Evolutionary conservation across 2,797 vertebrate species (phyloP).

Genomic region (Semotilus atromaculatus): DNA sequence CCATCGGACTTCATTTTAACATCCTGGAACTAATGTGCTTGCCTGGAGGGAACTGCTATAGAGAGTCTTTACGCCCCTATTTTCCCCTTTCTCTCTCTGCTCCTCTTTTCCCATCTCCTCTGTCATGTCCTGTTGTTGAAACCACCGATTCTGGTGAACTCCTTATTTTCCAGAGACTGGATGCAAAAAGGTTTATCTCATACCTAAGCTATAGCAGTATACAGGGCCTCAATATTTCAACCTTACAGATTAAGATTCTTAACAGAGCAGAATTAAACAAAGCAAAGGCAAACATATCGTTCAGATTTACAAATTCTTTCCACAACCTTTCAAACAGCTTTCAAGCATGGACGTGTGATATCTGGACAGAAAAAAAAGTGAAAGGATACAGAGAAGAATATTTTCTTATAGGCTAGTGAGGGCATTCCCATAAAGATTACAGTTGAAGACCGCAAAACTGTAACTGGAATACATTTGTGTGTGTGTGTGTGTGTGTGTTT

Average conservation of each 20-base stretch:
- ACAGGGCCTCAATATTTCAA: not conserved
- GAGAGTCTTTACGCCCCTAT: conserved; percentile 31
- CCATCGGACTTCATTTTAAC: conserved; percentile 29
- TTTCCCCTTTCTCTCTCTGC: conserved; percentile 8
- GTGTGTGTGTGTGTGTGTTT: conserved; percentile 44
- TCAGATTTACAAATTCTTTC: conserved; percentile 2
- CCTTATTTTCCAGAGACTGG: not conserved
- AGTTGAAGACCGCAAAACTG: conserved; percentile 37
- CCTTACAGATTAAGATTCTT: not conserved
- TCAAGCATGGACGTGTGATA: not conserved
- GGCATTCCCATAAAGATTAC: conserved; percentile 54
- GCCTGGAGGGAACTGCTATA: conserved; percentile 33
- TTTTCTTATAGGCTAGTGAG: conserved; percentile 18
- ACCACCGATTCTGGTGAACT: conserved; percentile 15
- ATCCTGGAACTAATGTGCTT: conserved; percentile 43
- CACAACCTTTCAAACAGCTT: conserved; percentile 19
- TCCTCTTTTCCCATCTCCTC: conserved; percentile 31
- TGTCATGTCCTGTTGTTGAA: conserved; percentile 44
- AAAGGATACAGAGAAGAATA: conserved; percentile 16
- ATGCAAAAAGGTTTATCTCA: not conserved
- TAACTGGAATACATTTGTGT: conserved; percentile 60
- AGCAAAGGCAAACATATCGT: not conserved
- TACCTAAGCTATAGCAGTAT: not conserved
- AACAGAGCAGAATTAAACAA: conserved; percentile 29
- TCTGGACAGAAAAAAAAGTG: not conserved